Evolutionary conservation across 2,113 vertebrate species (phyloP), one percentile per base, ranked within the genome.

Genomic region (Nasalis larvatus): DNA sequence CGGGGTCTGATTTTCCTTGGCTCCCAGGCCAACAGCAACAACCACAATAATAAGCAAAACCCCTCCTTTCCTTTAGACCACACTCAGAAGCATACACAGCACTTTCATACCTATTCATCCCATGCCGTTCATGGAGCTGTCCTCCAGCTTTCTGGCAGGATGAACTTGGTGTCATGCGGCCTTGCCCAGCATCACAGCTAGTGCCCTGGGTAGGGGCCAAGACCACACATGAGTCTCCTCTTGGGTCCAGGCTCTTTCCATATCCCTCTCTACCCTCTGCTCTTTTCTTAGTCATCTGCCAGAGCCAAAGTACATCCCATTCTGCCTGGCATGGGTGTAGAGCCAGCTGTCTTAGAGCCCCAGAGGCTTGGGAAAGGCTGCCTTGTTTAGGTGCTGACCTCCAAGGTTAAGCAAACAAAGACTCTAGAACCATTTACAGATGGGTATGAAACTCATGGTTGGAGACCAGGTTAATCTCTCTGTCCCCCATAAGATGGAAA

Each of bases 61-160:
- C 17, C 25, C 25, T 77, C 54, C 71, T 40, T 84, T 40, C 58
- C 47, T 76, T 32, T 17, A 21, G 16, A 14, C 83, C n/a, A 23
- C 17, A 18, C 49, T 54, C 6, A 7, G 42, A 74, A 89, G 90
- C 1, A 7, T 4, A 1, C 0, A 0, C 20, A 27, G 16, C 30
- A 1, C 32, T n/a, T 40, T 78, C 23, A 40, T 6, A 27, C 3
- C 35, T 13, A 2, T 27, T 9, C 45, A 49, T 40, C 37, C 1
- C 20, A 14, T 30, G 40, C 14, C 0, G 21, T 1, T 23, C 30
- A 54, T 20, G 4, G 6, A 54, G 78, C 49, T 8, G 52, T 76
- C 60, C 58, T 82, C 1, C 0, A 58, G 18, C n/a, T 56, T 90
- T n/a, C 69, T 42, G 47, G 32, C 27, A 21, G 63, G n/a, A 52